phyloP scores from a whole-genome alignment of 2,797 vertebrate genomes.

The Eospalax fontanierii region DNA sequence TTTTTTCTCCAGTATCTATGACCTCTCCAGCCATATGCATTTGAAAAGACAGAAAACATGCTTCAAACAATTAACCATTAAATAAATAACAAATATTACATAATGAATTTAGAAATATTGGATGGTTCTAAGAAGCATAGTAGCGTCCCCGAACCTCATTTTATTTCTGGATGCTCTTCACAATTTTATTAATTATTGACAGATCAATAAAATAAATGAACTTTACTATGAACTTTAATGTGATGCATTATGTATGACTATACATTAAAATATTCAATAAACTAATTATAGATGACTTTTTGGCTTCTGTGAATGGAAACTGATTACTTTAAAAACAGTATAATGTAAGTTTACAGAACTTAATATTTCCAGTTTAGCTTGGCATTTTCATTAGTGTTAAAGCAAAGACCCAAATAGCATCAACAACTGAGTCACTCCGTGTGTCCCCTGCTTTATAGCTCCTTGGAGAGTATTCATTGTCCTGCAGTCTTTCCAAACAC shows the following conservation, averaged over 20 bases:
- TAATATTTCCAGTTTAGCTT: background rate
- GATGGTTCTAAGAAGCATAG: background rate
- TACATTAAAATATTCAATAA: background rate
- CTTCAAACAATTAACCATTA: background rate
- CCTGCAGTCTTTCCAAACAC: background rate
- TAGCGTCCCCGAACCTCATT: background rate
- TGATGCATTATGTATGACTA: too few species aligned
- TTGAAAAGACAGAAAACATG: too few species aligned
- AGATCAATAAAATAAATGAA: background rate
- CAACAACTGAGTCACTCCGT: background rate
- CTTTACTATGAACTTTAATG: too few species aligned
- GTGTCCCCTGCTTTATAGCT: background rate
- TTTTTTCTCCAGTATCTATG: too few species aligned
- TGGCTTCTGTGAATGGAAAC: constrained; percentile 22
- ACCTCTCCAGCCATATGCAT: too few species aligned
- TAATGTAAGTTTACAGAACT: background rate
- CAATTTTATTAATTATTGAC: constrained; percentile 24
- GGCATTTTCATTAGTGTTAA: constrained; percentile 28
- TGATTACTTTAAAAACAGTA: background rate
- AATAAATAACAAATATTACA: background rate
- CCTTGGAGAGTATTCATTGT: constrained; percentile 5
- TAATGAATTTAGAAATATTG: too few species aligned
- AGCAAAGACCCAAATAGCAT: background rate
- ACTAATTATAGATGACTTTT: constrained; percentile 12
- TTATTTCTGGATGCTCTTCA: constrained; percentile 21